Evolutionary conservation across 1,140 invertebrate genomes (phyloP).

Genomic region (Atta texana): DNA sequence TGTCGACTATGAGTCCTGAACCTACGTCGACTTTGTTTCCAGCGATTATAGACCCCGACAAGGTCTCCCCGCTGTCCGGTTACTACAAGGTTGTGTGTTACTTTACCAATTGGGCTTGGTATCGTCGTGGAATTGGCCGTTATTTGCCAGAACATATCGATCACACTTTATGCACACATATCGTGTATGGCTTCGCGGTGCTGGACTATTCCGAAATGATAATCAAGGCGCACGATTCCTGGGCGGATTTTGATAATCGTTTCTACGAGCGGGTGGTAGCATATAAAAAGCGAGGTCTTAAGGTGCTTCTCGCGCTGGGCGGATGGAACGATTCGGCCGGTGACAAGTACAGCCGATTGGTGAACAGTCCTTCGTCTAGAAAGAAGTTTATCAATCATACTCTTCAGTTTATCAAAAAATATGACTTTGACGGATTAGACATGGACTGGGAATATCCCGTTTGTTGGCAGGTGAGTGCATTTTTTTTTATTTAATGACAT

Average conservation of each 20-base stretch:
- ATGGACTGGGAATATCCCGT: conserved; percentile 97
- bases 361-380: conserved; percentile 91
- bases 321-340: conserved; percentile 96
- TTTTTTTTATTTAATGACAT: conserved; percentile 6
- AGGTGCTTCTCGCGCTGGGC: conserved; percentile 93
- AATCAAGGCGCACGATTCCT: conserved; percentile 94
- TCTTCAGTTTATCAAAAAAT: conserved; percentile 92
- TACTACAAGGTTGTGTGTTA: conserved; percentile 92
- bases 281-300: conserved; percentile 92
- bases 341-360: conserved; percentile 93
- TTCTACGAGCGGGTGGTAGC: conserved; percentile 94
- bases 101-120: conserved; percentile 98
- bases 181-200: conserved; percentile 96
- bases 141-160: conserved; percentile 95
- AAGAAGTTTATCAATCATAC: conserved; percentile 91
- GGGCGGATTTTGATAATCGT: conserved; percentile 95
- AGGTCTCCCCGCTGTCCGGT: conserved; percentile 82
- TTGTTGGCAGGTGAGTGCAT: conserved; percentile 92
- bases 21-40: conserved; percentile 74
- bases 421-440: conserved; percentile 95
- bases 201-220: conserved; percentile 92
- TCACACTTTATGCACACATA: conserved; percentile 94
- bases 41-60: conserved; percentile 81
- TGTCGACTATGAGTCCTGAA: conserved; percentile 65
- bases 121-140: conserved; percentile 92